Percentiles rank a stretch among this genome's conserved stretches.
Conservation (phyloP, 2,797 vertebrate genomes). For the Scleropages formosus region DNA sequence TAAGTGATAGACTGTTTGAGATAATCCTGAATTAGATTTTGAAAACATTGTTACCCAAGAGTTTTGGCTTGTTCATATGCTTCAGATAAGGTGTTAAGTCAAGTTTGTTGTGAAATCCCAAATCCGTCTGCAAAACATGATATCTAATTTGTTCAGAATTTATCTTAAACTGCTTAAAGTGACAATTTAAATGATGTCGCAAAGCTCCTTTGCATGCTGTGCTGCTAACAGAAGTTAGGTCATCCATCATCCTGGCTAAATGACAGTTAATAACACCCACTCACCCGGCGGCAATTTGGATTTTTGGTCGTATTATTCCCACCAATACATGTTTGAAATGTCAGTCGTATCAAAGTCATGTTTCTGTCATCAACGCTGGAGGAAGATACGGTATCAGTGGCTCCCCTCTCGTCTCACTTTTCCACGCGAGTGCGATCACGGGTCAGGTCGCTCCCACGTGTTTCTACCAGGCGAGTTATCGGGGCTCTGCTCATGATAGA, state of each 20-base stretch:
- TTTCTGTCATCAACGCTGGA: neutral
- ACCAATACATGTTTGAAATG: too few species aligned
- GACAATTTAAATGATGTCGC: too few species aligned
- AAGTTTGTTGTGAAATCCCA: neutral
- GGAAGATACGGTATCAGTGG: neutral
- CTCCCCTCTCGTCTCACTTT: neutral
- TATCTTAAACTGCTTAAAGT: neutral
- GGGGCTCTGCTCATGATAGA: neutral
- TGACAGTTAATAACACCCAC: neutral
- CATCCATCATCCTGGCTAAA: neutral
- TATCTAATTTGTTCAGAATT: slow-evolving; percentile 11
- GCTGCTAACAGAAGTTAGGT: too few species aligned
- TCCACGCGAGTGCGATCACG: neutral
- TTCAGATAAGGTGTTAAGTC: neutral
- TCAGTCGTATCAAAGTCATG: neutral
- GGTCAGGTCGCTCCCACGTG: neutral
- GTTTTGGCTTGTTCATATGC: neutral
- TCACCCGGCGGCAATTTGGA: neutral
- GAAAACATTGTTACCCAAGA: neutral
- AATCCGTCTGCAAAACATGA: neutral
- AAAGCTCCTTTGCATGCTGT: too few species aligned
- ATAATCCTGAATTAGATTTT: neutral
- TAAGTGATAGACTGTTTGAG: neutral
- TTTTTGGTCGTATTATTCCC: neutral
- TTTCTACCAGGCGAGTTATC: neutral